Base-by-base conservation (phyloP, 2,888 invertebrate genomes). In the Cephus nigrinus region DNA sequence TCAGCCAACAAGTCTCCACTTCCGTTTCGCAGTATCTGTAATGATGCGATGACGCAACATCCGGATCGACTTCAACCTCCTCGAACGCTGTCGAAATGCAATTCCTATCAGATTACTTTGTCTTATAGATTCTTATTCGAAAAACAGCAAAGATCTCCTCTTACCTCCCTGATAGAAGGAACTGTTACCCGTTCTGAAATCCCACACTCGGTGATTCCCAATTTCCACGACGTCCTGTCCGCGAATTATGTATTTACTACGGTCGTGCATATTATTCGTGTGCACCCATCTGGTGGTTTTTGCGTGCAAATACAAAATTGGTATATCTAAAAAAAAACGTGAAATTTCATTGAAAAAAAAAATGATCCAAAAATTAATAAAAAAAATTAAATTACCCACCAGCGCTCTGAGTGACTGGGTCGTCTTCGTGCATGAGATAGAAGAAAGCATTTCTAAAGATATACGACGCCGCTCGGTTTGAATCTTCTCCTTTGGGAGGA, bases 361-460 rank as follows among this genome's bases (percentile, higher is more conserved):
- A 69, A 35, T 4, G 31, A 76, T 15, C 11, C 23, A 30, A 11
- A n/a, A 77, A 36, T 33, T 68, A 33, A 33, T 3, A n/a, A 4
- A 36, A 73, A 79, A 79, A 69, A 12, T 69, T 11, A 1, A 30
- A 12, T 12, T 0, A 75, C n/a, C 82, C 81, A 80, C 90, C 89
- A 3, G 81, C 76, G 4, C 90, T 89, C 0, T 88, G 86, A 76
- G 88, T 90, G 75, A 87, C 88, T 55, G 89, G 87, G 80, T 93
- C 93, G 76, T 92, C 92, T 69, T 89, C 89, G 83, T 92, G 92
- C 82, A 92, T 91, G 3, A 92, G 88, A 78, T 92, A 92, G 84
- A 93, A 93, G 86, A 93, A 93, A 3, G 92, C 91, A 81, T 93
- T 93, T 77, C 92, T 91, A 86, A 93, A 92, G 32, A 92, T 86